Percentiles rank a stretch among this genome's conserved stretches.
Evolutionary conservation across 2,888 invertebrate species (phyloP).

Genomic region (Acleris cristana): DNA sequence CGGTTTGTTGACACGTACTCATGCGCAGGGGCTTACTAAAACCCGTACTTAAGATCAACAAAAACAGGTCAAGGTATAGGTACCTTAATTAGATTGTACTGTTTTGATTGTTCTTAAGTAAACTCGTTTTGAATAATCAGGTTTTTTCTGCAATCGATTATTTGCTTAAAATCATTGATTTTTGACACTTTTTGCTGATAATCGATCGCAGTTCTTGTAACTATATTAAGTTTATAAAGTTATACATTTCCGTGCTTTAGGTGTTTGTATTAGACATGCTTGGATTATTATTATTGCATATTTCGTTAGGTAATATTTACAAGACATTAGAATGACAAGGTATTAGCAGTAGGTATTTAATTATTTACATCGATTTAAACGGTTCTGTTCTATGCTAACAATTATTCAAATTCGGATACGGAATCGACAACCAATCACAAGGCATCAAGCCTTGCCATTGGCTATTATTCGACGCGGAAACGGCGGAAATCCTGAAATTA

Average conservation of each 20-base stretch:
- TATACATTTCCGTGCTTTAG: slow-evolving; percentile 39
- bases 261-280: slow-evolving; percentile 29
- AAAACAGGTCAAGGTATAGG: too few species aligned
- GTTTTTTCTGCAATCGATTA: background rate
- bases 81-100: too few species aligned
- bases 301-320: slow-evolving; percentile 44
- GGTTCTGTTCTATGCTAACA: slow-evolving; percentile 32
- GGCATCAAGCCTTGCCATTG: slow-evolving; percentile 25
- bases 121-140: background rate
- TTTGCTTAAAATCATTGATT: background rate
- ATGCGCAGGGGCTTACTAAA: slow-evolving; percentile 30
- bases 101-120: background rate
- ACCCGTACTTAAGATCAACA: background rate
- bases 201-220: slow-evolving; percentile 21
- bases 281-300: slow-evolving; percentile 38
- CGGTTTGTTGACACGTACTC: slow-evolving; percentile 37
- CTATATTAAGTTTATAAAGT: slow-evolving; percentile 17
- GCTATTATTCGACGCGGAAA: slow-evolving; percentile 30
- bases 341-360: slow-evolving; percentile 54
- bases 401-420: slow-evolving; percentile 22
- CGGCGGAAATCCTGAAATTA: slow-evolving; percentile 54
- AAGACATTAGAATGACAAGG: slow-evolving; percentile 65
- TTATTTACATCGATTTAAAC: slow-evolving; percentile 36
- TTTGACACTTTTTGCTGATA: background rate
- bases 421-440: slow-evolving; percentile 24